Evolutionary conservation across 2,113 vertebrate genomes (phyloP).

Genomic region (Salvelinus alpinus): DNA sequence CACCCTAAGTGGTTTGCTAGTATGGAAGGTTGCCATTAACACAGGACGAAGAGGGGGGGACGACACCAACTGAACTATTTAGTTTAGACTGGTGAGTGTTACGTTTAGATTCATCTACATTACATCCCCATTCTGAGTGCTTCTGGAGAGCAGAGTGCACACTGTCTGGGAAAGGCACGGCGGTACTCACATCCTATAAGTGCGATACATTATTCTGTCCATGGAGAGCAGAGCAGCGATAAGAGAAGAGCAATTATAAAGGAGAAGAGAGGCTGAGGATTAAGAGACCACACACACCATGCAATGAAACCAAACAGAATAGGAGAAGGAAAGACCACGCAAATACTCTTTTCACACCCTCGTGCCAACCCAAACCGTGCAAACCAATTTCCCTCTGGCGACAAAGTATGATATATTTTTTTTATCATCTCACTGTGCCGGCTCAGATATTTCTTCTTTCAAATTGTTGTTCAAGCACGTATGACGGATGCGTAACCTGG

Average conservation of each 20-base stretch:
- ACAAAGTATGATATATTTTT: too few relatives aligned
- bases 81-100: neutral
- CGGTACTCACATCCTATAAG: conserved; percentile 99
- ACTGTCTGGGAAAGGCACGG: conserved; percentile 39
- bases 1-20: neutral
- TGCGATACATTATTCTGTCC: conserved; percentile 99
- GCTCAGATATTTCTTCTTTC: too few relatives aligned
- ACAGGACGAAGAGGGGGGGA: neutral
- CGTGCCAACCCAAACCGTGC: too few relatives aligned
- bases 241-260: conserved; percentile 78
- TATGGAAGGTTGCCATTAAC: neutral
- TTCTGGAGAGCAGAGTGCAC: conserved; percentile 31
- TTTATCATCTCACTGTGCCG: too few relatives aligned
- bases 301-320: conserved; percentile 39
- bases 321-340: neutral
- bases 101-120: neutral
- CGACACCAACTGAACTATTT: neutral
- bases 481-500: too few relatives aligned
- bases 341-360: too few relatives aligned
- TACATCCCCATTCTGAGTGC: conserved; percentile 15
- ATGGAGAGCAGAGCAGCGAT: conserved; percentile 89
- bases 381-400: too few relatives aligned
- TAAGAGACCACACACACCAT: conserved; percentile 37
- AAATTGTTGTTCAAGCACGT: too few relatives aligned
- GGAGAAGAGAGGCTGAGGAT: conserved; percentile 60